Evolutionary conservation across 2,888 invertebrate genomes (phyloP), one percentile per base, ranked within the genome.

Genomic region (Nysson spinosus): DNA sequence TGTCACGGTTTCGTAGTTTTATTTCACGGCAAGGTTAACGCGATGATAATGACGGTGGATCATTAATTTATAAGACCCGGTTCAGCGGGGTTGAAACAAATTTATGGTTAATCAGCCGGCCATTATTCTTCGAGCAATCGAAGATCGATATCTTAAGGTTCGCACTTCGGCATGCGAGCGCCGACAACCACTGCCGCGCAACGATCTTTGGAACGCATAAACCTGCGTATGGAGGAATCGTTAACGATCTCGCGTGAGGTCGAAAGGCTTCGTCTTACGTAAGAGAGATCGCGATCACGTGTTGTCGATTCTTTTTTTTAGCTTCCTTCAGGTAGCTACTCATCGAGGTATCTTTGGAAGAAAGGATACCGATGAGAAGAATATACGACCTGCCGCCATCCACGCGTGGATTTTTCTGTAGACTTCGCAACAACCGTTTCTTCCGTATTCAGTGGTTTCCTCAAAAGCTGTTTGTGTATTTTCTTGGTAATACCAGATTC

Each of bases 211-310:
- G 60, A 57, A 64, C 64, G 69, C 61, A 62, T 63, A 51, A 52
- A 50, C 37, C 24, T 52, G 50, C 50, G 55, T 62, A 62, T 32
- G 52, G 34, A 17, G 40, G 58, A 52, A 64, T 72, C 67, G 67
- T 56, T 67, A 62, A 67, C 56, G 70, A 69, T 73, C 66, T 69
- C 16, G 50, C 32, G 47, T 42, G 50, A 62, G 57, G 51, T 66
- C 60, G 52, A 28, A 37, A 63, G 52, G 60, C 24, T 35, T 7
- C 12, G 24, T 12, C 22, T 74, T 73, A 64, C 73, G 67, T 70
- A 74, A 74, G 68, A 20, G 47, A 55, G 51, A 72, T 72, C 62
- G 46, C 24, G 57, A 58, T 72, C 43, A n/a, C 40, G 12, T 56
- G 52, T 12, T 35, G 9, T 24, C 24, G 24, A 24, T 7, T 5